These are phyloP conservation scores for Ganaspis brasiliensis DNA, from an alignment of 2,888 invertebrate genomes.

Conservation along the genomic window DNA sequence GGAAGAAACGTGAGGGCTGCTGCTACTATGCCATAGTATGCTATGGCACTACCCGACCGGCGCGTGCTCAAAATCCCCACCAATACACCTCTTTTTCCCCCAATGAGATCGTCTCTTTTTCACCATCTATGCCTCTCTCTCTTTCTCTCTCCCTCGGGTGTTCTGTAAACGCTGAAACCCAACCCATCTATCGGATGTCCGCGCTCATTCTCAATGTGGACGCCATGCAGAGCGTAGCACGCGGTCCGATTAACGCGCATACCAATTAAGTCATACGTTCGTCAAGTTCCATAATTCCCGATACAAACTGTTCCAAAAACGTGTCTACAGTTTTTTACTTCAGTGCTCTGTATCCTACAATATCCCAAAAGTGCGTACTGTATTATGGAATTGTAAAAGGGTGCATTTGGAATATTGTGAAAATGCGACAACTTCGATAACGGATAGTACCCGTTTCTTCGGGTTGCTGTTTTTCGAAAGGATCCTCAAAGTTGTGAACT, in stretches of 20 bases:
- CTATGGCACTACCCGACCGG: conserved; percentile 73
- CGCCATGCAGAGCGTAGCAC: conserved; percentile 79
- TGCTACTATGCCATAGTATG: no score
- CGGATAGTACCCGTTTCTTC: no score
- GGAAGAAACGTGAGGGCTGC: conserved; percentile 61
- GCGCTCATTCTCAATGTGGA: conserved; percentile 75
- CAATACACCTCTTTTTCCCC: conserved; percentile 38
- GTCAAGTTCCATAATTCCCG: no score
- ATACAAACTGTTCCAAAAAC: no score
- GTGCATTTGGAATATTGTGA: no score
- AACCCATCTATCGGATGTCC: conserved; percentile 77
- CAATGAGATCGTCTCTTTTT: conserved; percentile 7
- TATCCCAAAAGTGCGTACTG: no score
- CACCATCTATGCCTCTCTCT: conserved; percentile 53
- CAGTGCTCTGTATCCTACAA: no score
- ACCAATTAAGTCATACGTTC: conserved; percentile 5
- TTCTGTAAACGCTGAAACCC: conserved; percentile 68
- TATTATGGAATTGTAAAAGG: no score
- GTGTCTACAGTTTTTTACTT: no score
- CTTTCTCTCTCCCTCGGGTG: conserved; percentile 55
- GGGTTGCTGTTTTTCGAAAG: no score
- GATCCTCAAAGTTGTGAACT: no score
- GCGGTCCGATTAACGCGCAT: conserved; percentile 64
- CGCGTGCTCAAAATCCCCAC: conserved; percentile 78
- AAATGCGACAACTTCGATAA: no score